Conservation (phyloP, 2,113 vertebrate genomes). For the Vimba vimba region DNA sequence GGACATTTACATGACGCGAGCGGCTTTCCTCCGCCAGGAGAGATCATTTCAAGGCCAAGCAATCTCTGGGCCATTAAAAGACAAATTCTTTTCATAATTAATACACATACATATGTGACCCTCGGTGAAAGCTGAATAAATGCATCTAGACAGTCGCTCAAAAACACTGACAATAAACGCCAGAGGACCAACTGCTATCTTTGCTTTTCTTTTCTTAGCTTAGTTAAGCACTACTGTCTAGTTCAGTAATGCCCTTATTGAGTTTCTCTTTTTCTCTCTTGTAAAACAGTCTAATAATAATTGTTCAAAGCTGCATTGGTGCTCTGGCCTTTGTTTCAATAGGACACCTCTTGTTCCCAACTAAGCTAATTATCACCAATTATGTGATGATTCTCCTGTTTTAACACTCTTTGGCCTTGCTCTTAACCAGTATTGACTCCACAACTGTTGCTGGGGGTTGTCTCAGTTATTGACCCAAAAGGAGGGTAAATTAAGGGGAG, state of each 20-base stretch:
- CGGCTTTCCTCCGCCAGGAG: constrained; percentile 28
- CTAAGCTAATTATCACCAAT: constrained; percentile 24
- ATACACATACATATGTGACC: constrained; percentile 35
- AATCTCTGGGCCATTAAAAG: constrained; percentile 51
- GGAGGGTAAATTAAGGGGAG: constrained; percentile 8
- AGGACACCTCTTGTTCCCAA: not conserved
- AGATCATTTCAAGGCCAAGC: constrained; percentile 17
- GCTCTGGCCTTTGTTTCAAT: constrained; percentile 6
- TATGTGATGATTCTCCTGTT: constrained; percentile 5
- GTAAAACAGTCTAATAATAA: not conserved
- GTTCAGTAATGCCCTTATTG: not conserved
- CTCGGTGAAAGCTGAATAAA: constrained; percentile 9
- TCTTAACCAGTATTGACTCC: not conserved
- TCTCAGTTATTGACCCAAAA: constrained; percentile 13
- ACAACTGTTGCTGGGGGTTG: not conserved
- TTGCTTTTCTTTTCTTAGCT: not conserved
- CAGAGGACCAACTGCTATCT: constrained; percentile 9
- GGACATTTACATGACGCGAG: constrained; percentile 30
- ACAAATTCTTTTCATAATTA: constrained; percentile 8
- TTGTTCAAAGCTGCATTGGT: not conserved
- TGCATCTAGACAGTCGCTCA: constrained; percentile 2
- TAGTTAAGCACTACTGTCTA: not conserved
- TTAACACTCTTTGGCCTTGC: constrained; percentile 1
- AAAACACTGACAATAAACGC: not conserved
- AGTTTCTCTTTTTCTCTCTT: not conserved